Evolutionary conservation across 1,140 invertebrate species (phyloP).

Genomic region (Zaprionus gabonicus): DNA sequence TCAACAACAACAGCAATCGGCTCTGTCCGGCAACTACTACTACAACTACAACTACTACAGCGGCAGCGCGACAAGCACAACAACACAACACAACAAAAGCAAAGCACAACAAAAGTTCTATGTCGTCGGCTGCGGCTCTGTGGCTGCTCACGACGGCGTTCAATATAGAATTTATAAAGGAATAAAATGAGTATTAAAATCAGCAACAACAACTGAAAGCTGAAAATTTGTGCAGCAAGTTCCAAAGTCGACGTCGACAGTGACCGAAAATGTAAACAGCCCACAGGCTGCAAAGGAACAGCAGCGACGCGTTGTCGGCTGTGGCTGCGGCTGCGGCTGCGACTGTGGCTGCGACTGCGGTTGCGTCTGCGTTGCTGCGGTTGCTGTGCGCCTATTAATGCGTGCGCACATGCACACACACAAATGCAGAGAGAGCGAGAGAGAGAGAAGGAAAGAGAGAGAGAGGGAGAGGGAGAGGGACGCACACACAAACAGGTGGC

Average conservation of each 20-base stretch:
- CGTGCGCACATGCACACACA: conserved; percentile 37
- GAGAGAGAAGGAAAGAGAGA: not conserved
- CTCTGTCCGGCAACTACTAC: conserved; percentile 44
- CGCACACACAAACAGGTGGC: conserved; percentile 45
- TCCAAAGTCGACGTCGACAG: conserved; percentile 16
- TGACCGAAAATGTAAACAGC: conserved; percentile 52
- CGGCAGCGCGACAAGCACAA: conserved; percentile 39
- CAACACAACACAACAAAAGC: conserved; percentile 20
- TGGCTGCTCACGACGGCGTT: conserved; percentile 68
- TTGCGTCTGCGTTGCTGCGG: conserved; percentile 1
- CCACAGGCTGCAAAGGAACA: conserved; percentile 3
- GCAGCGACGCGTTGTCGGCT: conserved; percentile 1
- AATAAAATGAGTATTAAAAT: conserved; percentile 79
- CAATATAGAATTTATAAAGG: conserved; percentile 77
- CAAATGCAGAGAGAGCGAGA: conserved; percentile 18
- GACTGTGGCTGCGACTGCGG: not conserved
- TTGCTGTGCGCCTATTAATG: conserved; percentile 63
- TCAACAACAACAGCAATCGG: conserved; percentile 49
- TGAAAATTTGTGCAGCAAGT: conserved; percentile 39
- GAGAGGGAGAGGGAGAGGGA: conserved; percentile 30
- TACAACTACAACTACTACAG: conserved; percentile 57
- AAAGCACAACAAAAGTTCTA: conserved; percentile 65
- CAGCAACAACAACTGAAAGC: conserved; percentile 27
- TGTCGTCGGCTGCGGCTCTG: conserved; percentile 56
- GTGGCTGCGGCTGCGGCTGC: not conserved